Base-by-base conservation (phyloP, 2,888 invertebrate species). In the Machimus rusticus region DNA sequence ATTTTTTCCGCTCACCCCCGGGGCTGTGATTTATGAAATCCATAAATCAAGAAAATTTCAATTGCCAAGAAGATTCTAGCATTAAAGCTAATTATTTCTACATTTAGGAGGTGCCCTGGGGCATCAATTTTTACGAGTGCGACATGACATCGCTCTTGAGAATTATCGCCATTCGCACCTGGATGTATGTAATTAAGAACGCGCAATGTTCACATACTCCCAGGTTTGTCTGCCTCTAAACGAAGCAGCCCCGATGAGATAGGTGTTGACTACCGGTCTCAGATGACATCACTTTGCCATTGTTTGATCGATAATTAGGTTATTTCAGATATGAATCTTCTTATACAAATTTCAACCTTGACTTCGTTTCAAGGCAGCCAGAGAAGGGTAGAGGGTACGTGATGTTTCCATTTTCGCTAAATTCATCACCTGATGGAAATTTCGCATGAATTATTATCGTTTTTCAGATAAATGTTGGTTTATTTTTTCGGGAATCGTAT, bases 261-360 rank as follows among this genome's bases (percentile, higher is more conserved):
- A 76, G 39, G 39, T 66, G 76, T 76, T 19, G 23, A 79, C 51
- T 57, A 55, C 55, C 77, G 19, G 34, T 39, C 39, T 39, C 16
- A 55, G 31, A 84, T 84, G 84, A 84, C 39, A 74, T 84, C 84
- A 84, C 14, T 5, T 31, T 34, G 66, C 51, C 66, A 66, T 66
- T 66, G 84, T 84, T 84, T 84, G 84, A 51, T 84, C 84, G 84
- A 84, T 84, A 84, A 66, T 74, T 57, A 34, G 74, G 84, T 74
- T 84, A 74, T 84, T 84, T 39, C 37, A n/a, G 84, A 84, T 66
- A 66, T 84, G 66, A 66, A 74, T 84, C 74, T n/a, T 79, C 28
- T 37, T 51, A 55, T 39, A 78, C 23, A 39, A 78, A 78, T 16
- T 81, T 51, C 51, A 51, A 51, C 81, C 81, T 81, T 81, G 81